Conservation (phyloP, 2,888 invertebrate species). For the Nezara viridula region DNA sequence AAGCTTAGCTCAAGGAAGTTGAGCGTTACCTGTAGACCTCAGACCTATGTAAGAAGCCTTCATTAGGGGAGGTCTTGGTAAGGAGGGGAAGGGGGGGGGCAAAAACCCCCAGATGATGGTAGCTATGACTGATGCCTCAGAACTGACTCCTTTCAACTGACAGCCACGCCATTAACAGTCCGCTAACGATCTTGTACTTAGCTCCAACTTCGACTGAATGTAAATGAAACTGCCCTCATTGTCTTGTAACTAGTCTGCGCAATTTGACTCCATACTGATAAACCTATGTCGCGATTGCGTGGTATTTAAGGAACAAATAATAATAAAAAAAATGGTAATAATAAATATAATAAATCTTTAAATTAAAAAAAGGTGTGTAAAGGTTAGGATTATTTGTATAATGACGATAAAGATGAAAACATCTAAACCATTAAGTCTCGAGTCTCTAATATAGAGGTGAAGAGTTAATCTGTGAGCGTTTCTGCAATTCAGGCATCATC, state of each 20-base stretch:
- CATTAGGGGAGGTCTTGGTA: neutral
- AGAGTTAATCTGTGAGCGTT: too few species aligned
- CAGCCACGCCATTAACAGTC: constrained; percentile 25
- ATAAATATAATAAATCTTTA: too few species aligned
- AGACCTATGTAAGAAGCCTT: neutral
- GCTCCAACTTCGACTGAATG: neutral
- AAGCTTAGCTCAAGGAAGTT: neutral
- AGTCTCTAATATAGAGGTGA: too few species aligned
- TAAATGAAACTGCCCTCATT: neutral
- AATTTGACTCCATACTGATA: neutral
- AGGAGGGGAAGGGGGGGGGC: neutral
- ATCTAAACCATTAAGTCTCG: too few species aligned
- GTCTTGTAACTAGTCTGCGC: neutral
- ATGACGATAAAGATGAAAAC: too few species aligned
- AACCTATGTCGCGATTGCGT: too few species aligned
- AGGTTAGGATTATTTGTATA: too few species aligned
- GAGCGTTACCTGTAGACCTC: neutral
- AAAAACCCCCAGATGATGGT: constrained; percentile 4
- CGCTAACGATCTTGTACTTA: constrained; percentile 14
- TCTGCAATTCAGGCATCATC: too few species aligned
- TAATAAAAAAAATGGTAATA: too few species aligned
- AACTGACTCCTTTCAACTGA: neutral
- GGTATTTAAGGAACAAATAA: too few species aligned
- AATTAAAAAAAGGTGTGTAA: too few species aligned
- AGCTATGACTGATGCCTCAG: constrained; percentile 14